Conservation (phyloP, 2,888 invertebrate species). For the Himalopsyche anomala region DNA sequence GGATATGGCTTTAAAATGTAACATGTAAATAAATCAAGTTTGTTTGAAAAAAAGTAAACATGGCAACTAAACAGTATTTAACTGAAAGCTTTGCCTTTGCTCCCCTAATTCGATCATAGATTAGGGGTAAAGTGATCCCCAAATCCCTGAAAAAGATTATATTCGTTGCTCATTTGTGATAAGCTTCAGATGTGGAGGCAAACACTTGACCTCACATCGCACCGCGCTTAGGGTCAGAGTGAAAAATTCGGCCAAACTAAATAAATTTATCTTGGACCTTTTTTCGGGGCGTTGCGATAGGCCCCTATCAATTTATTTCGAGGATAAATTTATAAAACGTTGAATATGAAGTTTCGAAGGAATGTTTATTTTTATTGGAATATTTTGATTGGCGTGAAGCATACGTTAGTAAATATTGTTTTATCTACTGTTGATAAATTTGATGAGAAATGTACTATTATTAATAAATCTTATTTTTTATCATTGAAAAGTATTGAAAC, state of each 20-base stretch:
- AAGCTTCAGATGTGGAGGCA: not conserved
- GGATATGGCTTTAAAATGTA: too few species aligned
- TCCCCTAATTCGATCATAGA: constrained; percentile 26
- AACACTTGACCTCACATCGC: constrained; percentile 2
- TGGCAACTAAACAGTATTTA: not conserved
- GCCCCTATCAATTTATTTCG: constrained; percentile 6
- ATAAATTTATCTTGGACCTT: constrained; percentile 2
- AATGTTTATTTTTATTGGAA: not conserved
- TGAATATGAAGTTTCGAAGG: not conserved
- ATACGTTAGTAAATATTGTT: too few species aligned
- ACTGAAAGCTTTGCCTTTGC: not conserved
- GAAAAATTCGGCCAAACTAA: constrained; percentile 26
- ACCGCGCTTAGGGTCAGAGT: constrained; percentile 1
- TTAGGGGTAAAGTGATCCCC: not conserved
- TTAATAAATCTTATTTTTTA: too few species aligned
- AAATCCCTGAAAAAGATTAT: constrained; percentile 9
- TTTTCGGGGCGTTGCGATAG: not conserved
- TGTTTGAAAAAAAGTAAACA: too few species aligned
- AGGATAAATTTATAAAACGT: not conserved
- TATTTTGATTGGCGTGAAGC: not conserved
- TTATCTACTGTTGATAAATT: too few species aligned
- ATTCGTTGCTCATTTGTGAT: constrained; percentile 19
- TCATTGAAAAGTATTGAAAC: too few species aligned
- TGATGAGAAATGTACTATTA: too few species aligned
- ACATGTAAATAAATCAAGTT: too few species aligned